Conservation (phyloP, 30 jellyfish, hydroid and myxozoan genomes). For the Aurelia aurita complex sp. Pacific region DNA sequence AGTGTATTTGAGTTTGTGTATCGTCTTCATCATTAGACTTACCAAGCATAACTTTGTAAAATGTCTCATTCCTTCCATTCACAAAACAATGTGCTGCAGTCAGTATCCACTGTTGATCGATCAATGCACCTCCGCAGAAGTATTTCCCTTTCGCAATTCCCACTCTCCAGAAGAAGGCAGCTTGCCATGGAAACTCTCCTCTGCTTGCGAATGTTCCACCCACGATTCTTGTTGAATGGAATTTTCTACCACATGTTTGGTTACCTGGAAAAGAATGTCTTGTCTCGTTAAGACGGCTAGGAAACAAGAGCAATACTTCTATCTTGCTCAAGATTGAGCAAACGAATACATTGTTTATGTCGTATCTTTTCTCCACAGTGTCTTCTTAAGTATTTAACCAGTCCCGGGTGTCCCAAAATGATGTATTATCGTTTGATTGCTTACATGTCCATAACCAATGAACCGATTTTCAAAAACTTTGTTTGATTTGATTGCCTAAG, state of each 20-base stretch:
- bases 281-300: too few relatives aligned
- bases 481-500: too few relatives aligned
- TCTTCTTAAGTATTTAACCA: too few relatives aligned
- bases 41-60: constrained; percentile 72
- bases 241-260: constrained; percentile 40
- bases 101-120: constrained; percentile 42
- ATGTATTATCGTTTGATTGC: too few relatives aligned
- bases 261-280: constrained; percentile 1
- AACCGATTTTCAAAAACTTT: too few relatives aligned
- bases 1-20: too few relatives aligned
- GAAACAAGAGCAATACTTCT: too few relatives aligned
- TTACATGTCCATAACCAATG: too few relatives aligned
- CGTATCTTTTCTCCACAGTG: too few relatives aligned
- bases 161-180: constrained; percentile 75
- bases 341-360: too few relatives aligned
- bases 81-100: constrained; percentile 95
- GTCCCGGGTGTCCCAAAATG: too few relatives aligned
- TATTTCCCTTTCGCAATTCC: constrained; percentile 80
- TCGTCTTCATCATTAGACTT: background rate
- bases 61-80: constrained; percentile 54
- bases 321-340: too few relatives aligned
- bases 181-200: constrained; percentile 95
- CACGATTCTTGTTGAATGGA: constrained; percentile 73
- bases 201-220: constrained; percentile 74
- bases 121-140: constrained; percentile 92